These are phyloP conservation scores for Helicoverpa assulta DNA, from an alignment of 2,888 invertebrate genomes.

Conservation along the genomic window DNA sequence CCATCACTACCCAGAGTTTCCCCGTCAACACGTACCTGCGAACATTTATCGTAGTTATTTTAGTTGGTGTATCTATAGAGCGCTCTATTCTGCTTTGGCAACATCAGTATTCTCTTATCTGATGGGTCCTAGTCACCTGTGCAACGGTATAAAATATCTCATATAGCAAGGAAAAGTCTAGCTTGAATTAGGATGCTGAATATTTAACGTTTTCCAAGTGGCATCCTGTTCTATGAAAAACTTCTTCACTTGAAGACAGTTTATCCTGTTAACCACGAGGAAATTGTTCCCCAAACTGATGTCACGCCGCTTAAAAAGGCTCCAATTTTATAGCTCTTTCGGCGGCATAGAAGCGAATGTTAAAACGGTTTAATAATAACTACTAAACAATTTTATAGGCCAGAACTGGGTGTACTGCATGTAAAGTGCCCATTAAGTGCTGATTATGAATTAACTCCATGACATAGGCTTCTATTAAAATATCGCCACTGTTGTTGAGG, in stretches of 20 bases:
- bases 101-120: too few species aligned
- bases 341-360: conserved; percentile 3
- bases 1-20: conserved; percentile 95
- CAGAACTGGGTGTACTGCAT: conserved; percentile 32
- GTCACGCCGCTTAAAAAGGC: conserved; percentile 28
- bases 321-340: conserved; percentile 27
- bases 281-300: conserved; percentile 28
- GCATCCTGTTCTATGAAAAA: too few species aligned
- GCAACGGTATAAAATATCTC: too few species aligned
- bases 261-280: neutral
- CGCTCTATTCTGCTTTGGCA: too few species aligned
- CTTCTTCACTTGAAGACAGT: too few species aligned
- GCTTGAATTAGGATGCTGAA: too few species aligned
- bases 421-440: conserved; percentile 27
- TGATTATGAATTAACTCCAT: neutral
- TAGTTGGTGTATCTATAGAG: too few species aligned
- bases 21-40: conserved; percentile 92
- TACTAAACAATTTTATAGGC: conserved; percentile 20
- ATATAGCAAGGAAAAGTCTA: too few species aligned
- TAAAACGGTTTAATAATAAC: conserved; percentile 28
- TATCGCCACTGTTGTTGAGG: conserved; percentile 1
- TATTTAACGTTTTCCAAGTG: too few species aligned
- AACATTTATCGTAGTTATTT: neutral
- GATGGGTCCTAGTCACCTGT: too few species aligned
- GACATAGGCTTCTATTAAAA: conserved; percentile 2